Base-by-base conservation (phyloP, 2,113 vertebrate genomes). In the Clarias macrocephalus region DNA sequence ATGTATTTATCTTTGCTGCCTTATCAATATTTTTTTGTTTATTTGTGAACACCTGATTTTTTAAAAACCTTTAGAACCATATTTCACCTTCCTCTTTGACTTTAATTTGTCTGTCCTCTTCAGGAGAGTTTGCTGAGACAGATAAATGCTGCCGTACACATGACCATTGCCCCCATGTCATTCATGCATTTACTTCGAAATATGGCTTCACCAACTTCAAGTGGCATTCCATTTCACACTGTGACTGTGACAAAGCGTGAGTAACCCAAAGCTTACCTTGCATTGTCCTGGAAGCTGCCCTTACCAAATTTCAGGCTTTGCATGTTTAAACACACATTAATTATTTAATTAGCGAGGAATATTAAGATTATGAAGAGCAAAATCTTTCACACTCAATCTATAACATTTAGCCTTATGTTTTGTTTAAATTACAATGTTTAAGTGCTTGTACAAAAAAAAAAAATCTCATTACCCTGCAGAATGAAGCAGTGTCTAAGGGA, bases 91-190 rank as follows among this genome's bases (percentile, higher is more conserved):
- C 19, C 54, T 48, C n/a, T 80, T 16, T 85, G 42, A 21, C n/a
- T 52, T 65, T 42, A 42, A 15, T 84, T 65, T 19, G 11, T 80
- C 16, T 59, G 28, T 80, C 54, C n/a, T 68, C 76, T 10, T 18
- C 91, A 99, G 98, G 97, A n/a, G 95, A 97, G 3, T 95, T 96
- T 88, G 92, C 85, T 56, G 95, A 96, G 86, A 96, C 96, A 0
- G 97, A 99, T 85, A 93, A 92, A 42, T 99, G 97, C 93, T 99
- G 97, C 93, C 96, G 98, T 59, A 95, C 93, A 11, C 98, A 99
- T 0, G 97, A 97, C 89, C 96, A 97, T 90, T 98, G 97, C 80
- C 94, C 96, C 52, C 94, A 98, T 1, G 93, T 97, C 93, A 97
- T 98, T 92, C 94, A 97, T 82, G 96, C 98, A 28, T 97, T 98